phyloP scores from a whole-genome alignment of 92 coral and sea anemone genomes.

The Epizoanthus rinbou region DNA sequence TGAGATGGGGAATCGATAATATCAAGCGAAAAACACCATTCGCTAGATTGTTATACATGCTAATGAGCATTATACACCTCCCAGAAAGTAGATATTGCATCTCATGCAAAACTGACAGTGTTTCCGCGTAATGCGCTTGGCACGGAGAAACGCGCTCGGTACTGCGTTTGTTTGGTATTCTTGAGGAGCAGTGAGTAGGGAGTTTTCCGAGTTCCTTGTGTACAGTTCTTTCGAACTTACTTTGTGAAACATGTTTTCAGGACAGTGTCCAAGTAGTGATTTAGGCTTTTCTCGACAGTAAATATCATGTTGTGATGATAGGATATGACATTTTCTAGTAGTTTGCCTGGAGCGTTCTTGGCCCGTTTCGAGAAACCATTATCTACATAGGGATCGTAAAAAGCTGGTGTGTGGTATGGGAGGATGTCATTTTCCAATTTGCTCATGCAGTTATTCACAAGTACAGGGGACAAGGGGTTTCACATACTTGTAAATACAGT shows the following conservation, averaged over 20 bases:
- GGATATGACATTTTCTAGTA: background rate
- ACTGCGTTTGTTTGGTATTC: no score
- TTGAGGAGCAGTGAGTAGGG: background rate
- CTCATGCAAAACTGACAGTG: no score
- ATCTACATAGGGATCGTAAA: slow-evolving; percentile 16
- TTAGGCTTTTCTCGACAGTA: slow-evolving; percentile 1
- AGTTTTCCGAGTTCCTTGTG: background rate
- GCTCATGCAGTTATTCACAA: background rate
- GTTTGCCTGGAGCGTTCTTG: slow-evolving; percentile 12
- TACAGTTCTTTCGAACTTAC: background rate
- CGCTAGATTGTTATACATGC: no score
- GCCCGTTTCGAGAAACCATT: slow-evolving; percentile 3
- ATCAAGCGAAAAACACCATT: no score
- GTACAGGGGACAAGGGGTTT: no score
- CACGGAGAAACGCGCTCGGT: no score
- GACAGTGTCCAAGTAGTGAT: slow-evolving; percentile 7
- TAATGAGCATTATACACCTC: no score
- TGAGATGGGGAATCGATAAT: no score
- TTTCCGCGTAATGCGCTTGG: no score
- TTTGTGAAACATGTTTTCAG: background rate
- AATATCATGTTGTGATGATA: slow-evolving; percentile 10
- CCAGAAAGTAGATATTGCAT: no score
- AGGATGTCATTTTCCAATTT: background rate
- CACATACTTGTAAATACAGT: no score
- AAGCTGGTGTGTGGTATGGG: background rate